Conservation (phyloP, 1,140 invertebrate genomes). For the Trachymyrmex cornetzi region DNA sequence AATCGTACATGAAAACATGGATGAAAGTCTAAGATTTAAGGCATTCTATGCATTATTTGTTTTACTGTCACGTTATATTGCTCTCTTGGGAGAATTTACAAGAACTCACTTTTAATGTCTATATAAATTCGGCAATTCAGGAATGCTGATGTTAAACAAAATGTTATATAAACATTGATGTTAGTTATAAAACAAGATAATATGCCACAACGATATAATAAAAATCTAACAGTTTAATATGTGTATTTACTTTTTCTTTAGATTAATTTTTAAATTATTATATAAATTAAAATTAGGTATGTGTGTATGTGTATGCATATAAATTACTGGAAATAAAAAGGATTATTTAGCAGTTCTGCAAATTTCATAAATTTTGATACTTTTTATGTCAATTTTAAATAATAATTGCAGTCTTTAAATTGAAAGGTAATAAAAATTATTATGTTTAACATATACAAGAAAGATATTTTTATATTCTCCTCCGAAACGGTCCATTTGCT, state of each 20-base stretch:
- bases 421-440: background rate
- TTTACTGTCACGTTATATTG: slow-evolving; percentile 7
- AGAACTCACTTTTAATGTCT: slow-evolving; percentile 45
- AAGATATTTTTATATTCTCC: background rate
- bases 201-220: background rate
- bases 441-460: background rate
- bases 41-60: background rate
- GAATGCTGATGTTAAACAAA: slow-evolving; percentile 2
- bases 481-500: background rate
- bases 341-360: background rate
- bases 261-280: background rate
- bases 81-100: background rate
- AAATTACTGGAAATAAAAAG: background rate
- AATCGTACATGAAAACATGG: background rate
- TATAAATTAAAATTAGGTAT: too few species aligned
- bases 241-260: background rate
- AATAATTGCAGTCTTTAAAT: background rate
- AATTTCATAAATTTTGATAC: background rate
- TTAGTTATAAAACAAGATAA: background rate
- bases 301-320: background rate
- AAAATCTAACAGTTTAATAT: background rate
- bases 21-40: background rate
- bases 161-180: slow-evolving; percentile 42
- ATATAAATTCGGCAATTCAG: slow-evolving; percentile 14
- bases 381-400: background rate